phyloP scores from a whole-genome alignment of 2,888 invertebrate species.

The Phrixothrix hirtus region DNA sequence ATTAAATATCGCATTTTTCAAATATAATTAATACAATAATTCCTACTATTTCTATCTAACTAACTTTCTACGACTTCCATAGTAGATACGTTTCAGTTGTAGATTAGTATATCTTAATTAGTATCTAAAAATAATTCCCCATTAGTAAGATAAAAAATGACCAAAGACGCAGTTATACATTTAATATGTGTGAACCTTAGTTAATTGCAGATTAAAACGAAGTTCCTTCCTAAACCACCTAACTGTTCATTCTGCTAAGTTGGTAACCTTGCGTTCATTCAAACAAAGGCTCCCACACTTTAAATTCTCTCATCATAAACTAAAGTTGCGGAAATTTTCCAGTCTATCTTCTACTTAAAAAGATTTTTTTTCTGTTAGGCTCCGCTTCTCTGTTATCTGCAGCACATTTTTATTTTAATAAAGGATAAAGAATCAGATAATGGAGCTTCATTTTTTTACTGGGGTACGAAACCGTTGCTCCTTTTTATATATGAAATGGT shows the following conservation, averaged over 20 bases:
- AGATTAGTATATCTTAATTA: constrained; percentile 35
- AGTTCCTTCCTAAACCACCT: constrained; percentile 39
- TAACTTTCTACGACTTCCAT: background rate
- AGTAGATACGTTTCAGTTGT: constrained; percentile 13
- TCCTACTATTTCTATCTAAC: no score
- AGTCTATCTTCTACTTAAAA: constrained; percentile 17
- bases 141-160: constrained; percentile 32
- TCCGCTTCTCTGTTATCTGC: constrained; percentile 19
- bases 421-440: constrained; percentile 15
- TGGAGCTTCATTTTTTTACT: constrained; percentile 16
- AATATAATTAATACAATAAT: no score
- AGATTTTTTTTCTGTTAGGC: constrained; percentile 18
- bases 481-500: constrained; percentile 21
- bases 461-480: constrained; percentile 28
- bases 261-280: constrained; percentile 40
- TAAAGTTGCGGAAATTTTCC: constrained; percentile 33
- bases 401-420: constrained; percentile 10
- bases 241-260: constrained; percentile 38
- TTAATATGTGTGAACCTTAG: constrained; percentile 44
- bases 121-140: constrained; percentile 32
- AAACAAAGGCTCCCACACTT: constrained; percentile 40
- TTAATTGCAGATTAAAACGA: constrained; percentile 44
- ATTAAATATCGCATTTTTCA: no score
- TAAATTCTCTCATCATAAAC: constrained; percentile 37
- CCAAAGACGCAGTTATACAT: constrained; percentile 42